phyloP scores from a whole-genome alignment of 2,888 invertebrate species.

The Cataglyphis livida region DNA sequence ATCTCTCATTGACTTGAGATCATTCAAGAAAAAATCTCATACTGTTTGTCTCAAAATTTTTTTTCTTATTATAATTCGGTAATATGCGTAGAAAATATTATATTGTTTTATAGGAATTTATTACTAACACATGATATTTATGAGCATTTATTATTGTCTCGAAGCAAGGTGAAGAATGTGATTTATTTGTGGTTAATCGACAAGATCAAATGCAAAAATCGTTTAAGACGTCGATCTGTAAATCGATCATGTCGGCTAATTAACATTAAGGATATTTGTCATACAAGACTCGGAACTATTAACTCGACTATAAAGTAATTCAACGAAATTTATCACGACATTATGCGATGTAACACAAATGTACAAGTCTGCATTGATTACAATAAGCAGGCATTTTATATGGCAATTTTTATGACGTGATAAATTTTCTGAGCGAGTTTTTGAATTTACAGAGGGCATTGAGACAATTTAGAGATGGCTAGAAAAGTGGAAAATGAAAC shows the following conservation, averaged over 20 bases:
- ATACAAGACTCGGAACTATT: background rate
- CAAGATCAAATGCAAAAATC: background rate
- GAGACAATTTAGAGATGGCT: background rate
- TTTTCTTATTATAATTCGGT: background rate
- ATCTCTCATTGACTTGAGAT: background rate
- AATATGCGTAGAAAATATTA: background rate
- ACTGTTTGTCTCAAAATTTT: background rate
- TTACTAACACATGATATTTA: background rate
- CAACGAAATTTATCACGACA: conserved; percentile 2
- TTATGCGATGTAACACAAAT: conserved; percentile 4
- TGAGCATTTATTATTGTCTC: conserved; percentile 18
- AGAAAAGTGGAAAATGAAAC: background rate
- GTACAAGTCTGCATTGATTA: conserved; percentile 18
- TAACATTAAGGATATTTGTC: conserved; percentile 24
- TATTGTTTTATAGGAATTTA: background rate
- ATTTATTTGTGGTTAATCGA: conserved; percentile 26
- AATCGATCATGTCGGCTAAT: conserved; percentile 12
- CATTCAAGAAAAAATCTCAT: background rate
- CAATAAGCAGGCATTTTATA: conserved; percentile 1
- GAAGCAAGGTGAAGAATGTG: background rate
- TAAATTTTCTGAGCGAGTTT: background rate
- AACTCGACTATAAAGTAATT: conserved; percentile 10
- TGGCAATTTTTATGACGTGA: background rate
- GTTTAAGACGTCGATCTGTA: background rate
- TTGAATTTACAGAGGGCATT: background rate